phyloP scores from a whole-genome alignment of 2,888 invertebrate species.

The Argyra leucocephala region DNA sequence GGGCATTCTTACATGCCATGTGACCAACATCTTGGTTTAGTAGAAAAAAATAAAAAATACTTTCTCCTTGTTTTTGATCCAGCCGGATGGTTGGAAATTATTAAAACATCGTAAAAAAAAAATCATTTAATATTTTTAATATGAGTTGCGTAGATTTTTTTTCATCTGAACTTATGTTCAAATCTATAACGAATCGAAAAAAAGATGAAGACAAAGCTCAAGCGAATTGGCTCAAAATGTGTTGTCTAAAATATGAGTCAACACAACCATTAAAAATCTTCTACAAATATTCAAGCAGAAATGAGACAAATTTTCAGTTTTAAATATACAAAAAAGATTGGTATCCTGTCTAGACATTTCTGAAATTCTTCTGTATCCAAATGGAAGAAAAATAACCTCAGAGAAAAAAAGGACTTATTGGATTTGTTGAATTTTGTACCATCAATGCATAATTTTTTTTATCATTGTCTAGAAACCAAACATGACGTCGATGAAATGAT shows the following conservation, averaged over 20 bases:
- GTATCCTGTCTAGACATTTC: background rate
- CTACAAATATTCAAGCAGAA: background rate
- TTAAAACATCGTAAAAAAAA: conserved; percentile 7
- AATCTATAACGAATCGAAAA: conserved; percentile 13
- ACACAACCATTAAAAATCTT: background rate
- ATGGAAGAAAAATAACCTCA: background rate
- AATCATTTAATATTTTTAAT: no score
- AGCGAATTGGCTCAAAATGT: conserved; percentile 15
- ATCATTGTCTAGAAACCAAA: no score
- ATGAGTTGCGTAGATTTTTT: conserved; percentile 13
- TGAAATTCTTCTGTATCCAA: background rate
- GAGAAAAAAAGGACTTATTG: background rate
- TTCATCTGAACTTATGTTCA: conserved; percentile 7
- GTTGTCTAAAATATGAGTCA: background rate
- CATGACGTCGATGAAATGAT: no score
- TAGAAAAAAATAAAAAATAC: conserved; percentile 16
- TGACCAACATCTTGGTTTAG: conserved; percentile 16
- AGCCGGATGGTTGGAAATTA: conserved; percentile 11
- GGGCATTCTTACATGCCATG: conserved; percentile 14
- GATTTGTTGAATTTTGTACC: no score
- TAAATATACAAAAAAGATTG: background rate
- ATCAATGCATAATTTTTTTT: no score
- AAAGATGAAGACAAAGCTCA: conserved; percentile 13
- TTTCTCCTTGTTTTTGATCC: conserved; percentile 13
- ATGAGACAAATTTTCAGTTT: background rate